A percentile compares a stretch with the other conserved stretches of the same genome.
These are phyloP conservation scores for Ophion slaviceki DNA, from an alignment of 2,888 invertebrate genomes.

Conservation along the genomic window DNA sequence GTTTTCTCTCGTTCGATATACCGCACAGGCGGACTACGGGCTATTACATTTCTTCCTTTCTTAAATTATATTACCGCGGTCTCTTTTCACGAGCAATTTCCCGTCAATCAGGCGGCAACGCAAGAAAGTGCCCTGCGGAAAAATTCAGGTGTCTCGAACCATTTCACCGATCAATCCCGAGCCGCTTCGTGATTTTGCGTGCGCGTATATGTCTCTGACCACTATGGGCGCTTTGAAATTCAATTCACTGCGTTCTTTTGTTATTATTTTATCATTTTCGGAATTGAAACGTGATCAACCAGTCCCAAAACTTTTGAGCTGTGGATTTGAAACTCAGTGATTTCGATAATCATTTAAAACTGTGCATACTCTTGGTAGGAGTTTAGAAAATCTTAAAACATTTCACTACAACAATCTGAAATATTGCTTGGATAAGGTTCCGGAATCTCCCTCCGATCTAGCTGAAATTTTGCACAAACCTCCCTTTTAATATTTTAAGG, in stretches of 20 bases:
- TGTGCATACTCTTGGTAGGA: too few relatives aligned
- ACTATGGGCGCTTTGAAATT: too few relatives aligned
- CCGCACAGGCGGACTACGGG: neutral
- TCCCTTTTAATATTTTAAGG: too few relatives aligned
- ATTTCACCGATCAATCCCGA: neutral
- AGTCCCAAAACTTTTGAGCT: too few relatives aligned
- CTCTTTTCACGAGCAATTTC: conserved; percentile 40
- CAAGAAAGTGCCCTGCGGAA: conserved; percentile 47
- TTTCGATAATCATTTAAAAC: too few relatives aligned
- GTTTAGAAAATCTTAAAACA: too few relatives aligned
- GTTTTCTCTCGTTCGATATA: conserved; percentile 66
- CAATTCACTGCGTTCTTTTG: neutral
- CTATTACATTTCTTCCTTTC: conserved; percentile 21
- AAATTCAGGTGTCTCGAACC: conserved; percentile 27
- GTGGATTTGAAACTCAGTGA: too few relatives aligned
- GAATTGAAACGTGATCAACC: neutral
- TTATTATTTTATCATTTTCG: neutral
- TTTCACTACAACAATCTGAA: too few relatives aligned
- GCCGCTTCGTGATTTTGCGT: neutral
- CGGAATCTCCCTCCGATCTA: too few relatives aligned
- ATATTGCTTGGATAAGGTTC: too few relatives aligned
- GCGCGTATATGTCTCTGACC: neutral
- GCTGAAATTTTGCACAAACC: too few relatives aligned
- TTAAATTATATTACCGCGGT: conserved; percentile 32
- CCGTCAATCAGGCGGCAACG: conserved; percentile 45